Base-by-base conservation (phyloP, 2,888 invertebrate genomes). In the Pristionchus arcanus region DNA sequence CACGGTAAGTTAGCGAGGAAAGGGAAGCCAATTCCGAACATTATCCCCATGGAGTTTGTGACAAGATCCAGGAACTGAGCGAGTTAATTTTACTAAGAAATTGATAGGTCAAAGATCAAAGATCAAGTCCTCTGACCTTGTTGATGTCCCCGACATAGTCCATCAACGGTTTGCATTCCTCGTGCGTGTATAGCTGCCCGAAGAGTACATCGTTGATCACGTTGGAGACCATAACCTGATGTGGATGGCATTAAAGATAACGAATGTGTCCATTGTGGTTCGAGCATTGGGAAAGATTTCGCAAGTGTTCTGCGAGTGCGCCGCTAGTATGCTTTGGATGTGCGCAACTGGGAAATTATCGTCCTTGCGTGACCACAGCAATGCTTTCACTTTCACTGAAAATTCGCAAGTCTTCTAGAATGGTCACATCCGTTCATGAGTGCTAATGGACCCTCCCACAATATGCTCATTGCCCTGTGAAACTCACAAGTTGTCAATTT, bases 171-270 rank as follows among this genome's bases (percentile, higher is more conserved):
- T 25, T 11, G 31, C 55, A 55, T 7, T 83, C 55, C 0, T 83
- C 31, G 55, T 83, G 83, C 4, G 83, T 83, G 42, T 77, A 77
- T 2, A 21, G 74, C 21, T 77, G 34, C 1, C 74, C 74, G 74
- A 77, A 77, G 21, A 77, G 74, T 0, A 77, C 74, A 13, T 77
- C 74, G 74, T 77, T 77, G 74, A 77, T 77, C 42, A 77, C 74
- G 74, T 77, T 77, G 21, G 74, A 77, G 31, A 77, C 74, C 74
- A 77, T 77, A 21, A 77, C 74, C 74, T 77, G 16, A 16, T 25
- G 3, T 42, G 42, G 42, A 74, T 13, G n/a, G n/a, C n/a, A n/a
- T n/a, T n/a, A n/a, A n/a, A n/a, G n/a, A n/a, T n/a, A n/a, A n/a
- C n/a, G n/a, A n/a, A n/a, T n/a, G n/a, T n/a, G n/a, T n/a, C n/a